Base-by-base conservation (phyloP, 2,113 vertebrate species). In the Sterna hirundo region DNA sequence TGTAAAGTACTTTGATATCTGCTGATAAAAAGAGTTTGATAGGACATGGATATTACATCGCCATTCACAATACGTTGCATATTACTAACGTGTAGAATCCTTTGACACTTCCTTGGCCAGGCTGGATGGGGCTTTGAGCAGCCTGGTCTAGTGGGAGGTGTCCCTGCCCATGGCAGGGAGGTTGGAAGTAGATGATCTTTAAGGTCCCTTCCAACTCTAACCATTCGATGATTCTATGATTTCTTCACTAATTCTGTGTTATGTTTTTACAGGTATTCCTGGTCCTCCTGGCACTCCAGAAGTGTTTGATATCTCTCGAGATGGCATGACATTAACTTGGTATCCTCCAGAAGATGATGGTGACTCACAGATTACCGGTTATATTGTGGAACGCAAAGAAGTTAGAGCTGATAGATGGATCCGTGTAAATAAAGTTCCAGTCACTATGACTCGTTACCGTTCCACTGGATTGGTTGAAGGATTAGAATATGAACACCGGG, bases 241-340 rank as follows among this genome's bases (percentile, higher is more conserved):
- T 46, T 18, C 49, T 75, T 91, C 42, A 16, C 52, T 83, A 83
- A 77, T 78, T 70, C 68, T 54, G 36, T 94, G 40, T 70, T 60
- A 38, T 90, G 55, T 86, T 87, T 93, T 86, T 78, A 81, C 95
- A 99, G 99, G 98, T 92, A 98, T 99, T 90, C 98, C 99, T 90
- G 99, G 99, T 96, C 99, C 99, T 97, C 99, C 99, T 96, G 99
- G 99, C 65, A 99, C 99, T 95, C 99, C 99, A 71, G 98, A 99
- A 76, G 96, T 99, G 71, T 99, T 99, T 94, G 99, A 99, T 94
- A 95, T 98, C 62, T 99, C 99, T 85, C 99, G 99, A 86, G 99
- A 99, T 80, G 99, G 99, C 71, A 99, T 99, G 99, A 99, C 99
- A 21, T 97, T 99, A 87, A 99, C 99, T 52, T 99, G 99, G 99